Conservation (phyloP, 2,113 vertebrate species). For the Mesitornis unicolor region DNA sequence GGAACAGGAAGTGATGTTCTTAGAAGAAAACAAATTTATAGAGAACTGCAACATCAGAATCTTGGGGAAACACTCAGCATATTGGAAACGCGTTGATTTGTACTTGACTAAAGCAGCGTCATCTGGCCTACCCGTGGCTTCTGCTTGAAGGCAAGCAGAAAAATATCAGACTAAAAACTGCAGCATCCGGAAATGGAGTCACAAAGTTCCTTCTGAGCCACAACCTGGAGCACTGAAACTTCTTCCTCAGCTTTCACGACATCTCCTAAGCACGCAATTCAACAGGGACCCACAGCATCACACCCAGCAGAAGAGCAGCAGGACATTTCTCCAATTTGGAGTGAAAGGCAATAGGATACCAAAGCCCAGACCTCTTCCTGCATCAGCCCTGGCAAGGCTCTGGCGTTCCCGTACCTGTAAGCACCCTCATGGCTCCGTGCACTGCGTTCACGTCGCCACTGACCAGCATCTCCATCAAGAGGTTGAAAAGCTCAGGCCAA, state of each 20-base stretch:
- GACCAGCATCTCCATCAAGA: slow-evolving; percentile 98
- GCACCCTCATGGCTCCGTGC: slow-evolving; percentile 96
- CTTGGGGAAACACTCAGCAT: not conserved
- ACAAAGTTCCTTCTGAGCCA: not conserved
- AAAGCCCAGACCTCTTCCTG: fast-evolving
- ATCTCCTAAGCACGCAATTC: not conserved
- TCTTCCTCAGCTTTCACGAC: not conserved
- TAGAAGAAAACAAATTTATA: not conserved
- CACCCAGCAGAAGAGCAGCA: not conserved
- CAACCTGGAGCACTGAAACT: not conserved
- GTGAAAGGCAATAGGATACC: fast-evolving
- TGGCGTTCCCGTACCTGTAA: slow-evolving; percentile 80
- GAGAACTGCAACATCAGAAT: not conserved
- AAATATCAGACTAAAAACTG: not conserved
- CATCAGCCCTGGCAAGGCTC: not conserved
- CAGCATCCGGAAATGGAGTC: not conserved
- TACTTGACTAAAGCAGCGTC: not conserved
- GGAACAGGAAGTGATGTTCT: not conserved
- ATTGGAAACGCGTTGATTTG: fast-evolving
- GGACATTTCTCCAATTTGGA: not conserved
- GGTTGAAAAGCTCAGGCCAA: slow-evolving; percentile 94
- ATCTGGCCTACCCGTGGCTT: not conserved
- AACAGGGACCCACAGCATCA: fast-evolving
- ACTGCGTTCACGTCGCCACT: slow-evolving; percentile 92
- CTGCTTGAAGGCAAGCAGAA: not conserved